A percentile compares a stretch with the other conserved stretches of the same genome.
These are phyloP conservation scores for Dynastes hyllus DNA, from an alignment of 2,888 invertebrate genomes.

Conservation along the genomic window DNA sequence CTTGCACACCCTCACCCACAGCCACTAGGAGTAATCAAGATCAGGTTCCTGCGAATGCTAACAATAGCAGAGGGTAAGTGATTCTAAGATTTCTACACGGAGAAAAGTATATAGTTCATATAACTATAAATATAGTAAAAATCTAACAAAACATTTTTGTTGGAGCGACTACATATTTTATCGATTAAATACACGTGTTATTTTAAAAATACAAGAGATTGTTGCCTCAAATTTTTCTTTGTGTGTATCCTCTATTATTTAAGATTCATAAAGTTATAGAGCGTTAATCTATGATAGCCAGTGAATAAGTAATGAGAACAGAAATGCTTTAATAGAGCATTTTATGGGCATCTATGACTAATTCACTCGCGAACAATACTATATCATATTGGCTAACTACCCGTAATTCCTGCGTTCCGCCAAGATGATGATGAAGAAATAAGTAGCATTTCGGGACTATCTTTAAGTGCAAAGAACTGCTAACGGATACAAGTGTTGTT, in stretches of 20 bases:
- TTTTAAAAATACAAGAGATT: no score
- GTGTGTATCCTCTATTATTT: no score
- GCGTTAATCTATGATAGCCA: neutral
- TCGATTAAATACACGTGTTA: no score
- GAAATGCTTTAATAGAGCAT: neutral
- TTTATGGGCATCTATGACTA: neutral
- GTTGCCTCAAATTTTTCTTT: no score
- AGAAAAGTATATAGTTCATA: no score
- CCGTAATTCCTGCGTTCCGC: slow-evolving; percentile 9
- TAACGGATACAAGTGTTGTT: neutral
- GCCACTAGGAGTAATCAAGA: slow-evolving; percentile 57
- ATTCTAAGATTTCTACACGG: neutral
- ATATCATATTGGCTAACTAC: neutral
- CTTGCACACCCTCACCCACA: slow-evolving; percentile 63
- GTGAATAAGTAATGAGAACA: neutral
- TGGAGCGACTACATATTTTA: no score
- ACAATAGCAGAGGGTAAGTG: slow-evolving; percentile 51
- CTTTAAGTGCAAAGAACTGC: neutral
- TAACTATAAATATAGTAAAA: no score
- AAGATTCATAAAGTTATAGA: neutral
- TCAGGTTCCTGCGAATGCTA: slow-evolving; percentile 58
- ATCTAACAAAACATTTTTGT: no score
- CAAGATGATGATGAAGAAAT: slow-evolving; percentile 4
- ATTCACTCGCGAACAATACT: neutral
- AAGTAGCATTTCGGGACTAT: neutral